These are phyloP conservation scores for Brenthis ino DNA, from an alignment of 2,888 invertebrate genomes.

Conservation along the genomic window DNA sequence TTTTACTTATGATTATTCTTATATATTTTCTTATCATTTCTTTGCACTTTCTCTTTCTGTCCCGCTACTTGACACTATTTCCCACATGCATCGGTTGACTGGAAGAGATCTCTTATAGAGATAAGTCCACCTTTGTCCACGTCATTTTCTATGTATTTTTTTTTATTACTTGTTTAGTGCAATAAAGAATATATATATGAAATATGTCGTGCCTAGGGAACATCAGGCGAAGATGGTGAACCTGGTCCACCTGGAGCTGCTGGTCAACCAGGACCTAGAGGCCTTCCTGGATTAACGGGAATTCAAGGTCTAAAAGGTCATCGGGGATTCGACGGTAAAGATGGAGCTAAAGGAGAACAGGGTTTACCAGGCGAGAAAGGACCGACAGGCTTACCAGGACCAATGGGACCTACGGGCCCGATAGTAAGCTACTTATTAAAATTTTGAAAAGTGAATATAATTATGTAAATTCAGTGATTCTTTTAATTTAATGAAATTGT, in stretches of 20 bases:
- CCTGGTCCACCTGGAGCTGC: conserved; percentile 86
- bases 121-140: too few relatives aligned
- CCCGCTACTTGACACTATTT: too few relatives aligned
- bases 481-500: neutral
- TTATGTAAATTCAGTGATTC: neutral
- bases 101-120: too few relatives aligned
- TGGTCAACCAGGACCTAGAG: conserved; percentile 89
- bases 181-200: too few relatives aligned
- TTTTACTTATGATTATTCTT: too few relatives aligned
- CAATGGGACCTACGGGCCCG: conserved; percentile 87
- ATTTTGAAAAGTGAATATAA: neutral
- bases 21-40: too few relatives aligned
- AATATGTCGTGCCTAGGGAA: conserved; percentile 78
- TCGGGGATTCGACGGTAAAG: conserved; percentile 89
- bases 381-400: conserved; percentile 84
- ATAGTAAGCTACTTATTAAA: conserved; percentile 70
- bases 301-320: conserved; percentile 92
- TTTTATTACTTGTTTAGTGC: too few relatives aligned
- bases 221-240: conserved; percentile 91
- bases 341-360: conserved; percentile 91
- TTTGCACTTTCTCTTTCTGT: too few relatives aligned
- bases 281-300: conserved; percentile 88
- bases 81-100: too few relatives aligned
- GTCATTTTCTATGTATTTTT: too few relatives aligned
- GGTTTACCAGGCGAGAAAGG: conserved; percentile 90